phyloP scores from a whole-genome alignment of 2,113 vertebrate genomes.

The Stigmatopora nigra region DNA sequence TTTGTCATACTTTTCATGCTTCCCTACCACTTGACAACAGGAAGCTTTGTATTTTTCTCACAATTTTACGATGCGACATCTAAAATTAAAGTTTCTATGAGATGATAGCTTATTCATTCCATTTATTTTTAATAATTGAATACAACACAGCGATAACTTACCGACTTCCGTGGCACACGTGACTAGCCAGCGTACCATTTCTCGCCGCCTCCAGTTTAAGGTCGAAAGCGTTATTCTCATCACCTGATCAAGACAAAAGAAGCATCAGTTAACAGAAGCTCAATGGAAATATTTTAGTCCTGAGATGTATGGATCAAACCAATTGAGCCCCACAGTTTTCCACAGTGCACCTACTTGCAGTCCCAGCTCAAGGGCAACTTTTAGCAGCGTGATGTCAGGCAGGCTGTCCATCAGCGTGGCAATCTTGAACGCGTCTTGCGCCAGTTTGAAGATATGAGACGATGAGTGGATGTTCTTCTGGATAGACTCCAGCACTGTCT shows the following conservation, averaged over 20 bases:
- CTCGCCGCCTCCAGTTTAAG: slow-evolving; percentile 94
- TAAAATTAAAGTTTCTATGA: too few species aligned
- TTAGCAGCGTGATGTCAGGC: slow-evolving; percentile 92
- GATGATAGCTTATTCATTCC: too few species aligned
- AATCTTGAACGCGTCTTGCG: slow-evolving; percentile 98
- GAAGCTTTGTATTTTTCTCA: too few species aligned
- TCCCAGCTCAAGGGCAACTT: slow-evolving; percentile 93
- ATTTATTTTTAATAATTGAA: too few species aligned
- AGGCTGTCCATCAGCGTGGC: slow-evolving; percentile 91
- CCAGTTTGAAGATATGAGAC: slow-evolving; percentile 94
- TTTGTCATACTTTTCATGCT: too few species aligned
- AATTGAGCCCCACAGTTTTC: background rate
- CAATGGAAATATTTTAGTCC: background rate
- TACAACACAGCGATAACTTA: slow-evolving; percentile 61
- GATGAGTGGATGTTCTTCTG: slow-evolving; percentile 98
- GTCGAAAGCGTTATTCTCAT: slow-evolving; percentile 99
- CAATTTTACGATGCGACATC: too few species aligned
- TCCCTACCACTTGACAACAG: too few species aligned
- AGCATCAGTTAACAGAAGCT: background rate
- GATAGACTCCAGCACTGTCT: slow-evolving; percentile 95
- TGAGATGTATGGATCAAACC: background rate
- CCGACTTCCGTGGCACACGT: slow-evolving; percentile 98
- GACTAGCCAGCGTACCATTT: slow-evolving; percentile 99
- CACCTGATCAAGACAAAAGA: slow-evolving; percentile 68
- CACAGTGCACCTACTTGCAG: slow-evolving; percentile 79